A percentile compares a stretch with the other conserved stretches of the same genome.
Conservation (phyloP, 2,113 vertebrate species). For the Pionites leucogaster region DNA sequence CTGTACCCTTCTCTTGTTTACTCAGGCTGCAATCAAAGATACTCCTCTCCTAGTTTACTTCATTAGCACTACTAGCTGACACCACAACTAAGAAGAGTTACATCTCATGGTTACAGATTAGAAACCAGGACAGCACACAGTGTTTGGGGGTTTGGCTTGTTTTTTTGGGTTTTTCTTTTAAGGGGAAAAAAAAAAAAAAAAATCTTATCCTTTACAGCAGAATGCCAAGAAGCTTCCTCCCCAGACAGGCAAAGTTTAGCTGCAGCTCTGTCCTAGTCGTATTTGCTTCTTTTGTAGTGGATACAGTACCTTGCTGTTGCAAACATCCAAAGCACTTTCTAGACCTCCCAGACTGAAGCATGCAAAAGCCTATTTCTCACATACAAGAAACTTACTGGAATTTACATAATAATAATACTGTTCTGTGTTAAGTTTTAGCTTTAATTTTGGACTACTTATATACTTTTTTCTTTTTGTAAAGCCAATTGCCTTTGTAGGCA, state of each 20-base stretch:
- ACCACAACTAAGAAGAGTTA: background rate
- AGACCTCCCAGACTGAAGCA: background rate
- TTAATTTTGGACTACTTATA: background rate
- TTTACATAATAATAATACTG: background rate
- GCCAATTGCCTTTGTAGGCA: background rate
- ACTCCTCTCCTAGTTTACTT: background rate
- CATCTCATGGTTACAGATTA: background rate
- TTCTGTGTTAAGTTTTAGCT: background rate
- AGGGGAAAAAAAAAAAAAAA: too few species aligned
- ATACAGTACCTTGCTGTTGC: background rate
- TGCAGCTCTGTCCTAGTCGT: background rate
- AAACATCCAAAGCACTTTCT: background rate
- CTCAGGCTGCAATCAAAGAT: background rate
- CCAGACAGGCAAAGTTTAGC: background rate
- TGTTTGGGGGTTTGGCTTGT: background rate
- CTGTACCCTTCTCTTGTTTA: background rate
- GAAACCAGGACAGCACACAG: background rate
- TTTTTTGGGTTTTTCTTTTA: background rate
- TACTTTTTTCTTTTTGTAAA: background rate
- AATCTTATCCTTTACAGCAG: background rate
- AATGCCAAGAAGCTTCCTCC: background rate
- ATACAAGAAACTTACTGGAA: background rate
- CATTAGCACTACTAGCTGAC: background rate
- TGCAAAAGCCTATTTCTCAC: background rate
- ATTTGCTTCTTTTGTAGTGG: background rate